A percentile compares a stretch with the other conserved stretches of the same genome.
phyloP scores from a whole-genome alignment of 2,888 invertebrate species.

The Trachelus tabidus region DNA sequence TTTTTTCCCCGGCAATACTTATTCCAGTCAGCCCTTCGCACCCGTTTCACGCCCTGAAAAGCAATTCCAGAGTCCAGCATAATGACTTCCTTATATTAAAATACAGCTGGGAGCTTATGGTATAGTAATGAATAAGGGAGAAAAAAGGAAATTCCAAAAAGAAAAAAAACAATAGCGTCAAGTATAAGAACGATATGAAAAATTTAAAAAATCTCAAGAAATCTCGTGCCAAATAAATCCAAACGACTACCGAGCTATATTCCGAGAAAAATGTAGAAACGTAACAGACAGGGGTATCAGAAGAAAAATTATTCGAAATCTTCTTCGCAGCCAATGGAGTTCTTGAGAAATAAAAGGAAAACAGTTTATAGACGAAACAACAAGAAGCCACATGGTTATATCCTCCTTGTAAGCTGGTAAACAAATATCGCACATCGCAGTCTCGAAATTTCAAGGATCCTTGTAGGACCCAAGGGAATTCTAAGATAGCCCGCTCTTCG shows the following conservation, averaged over 20 bases:
- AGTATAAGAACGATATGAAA: neutral
- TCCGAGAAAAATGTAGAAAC: neutral
- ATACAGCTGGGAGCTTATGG: neutral
- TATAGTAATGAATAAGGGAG: neutral
- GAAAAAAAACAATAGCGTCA: neutral
- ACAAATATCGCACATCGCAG: neutral
- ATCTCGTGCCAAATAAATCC: neutral
- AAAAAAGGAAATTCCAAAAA: neutral
- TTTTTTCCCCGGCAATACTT: neutral
- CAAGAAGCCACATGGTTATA: too few species aligned
- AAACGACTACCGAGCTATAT: neutral
- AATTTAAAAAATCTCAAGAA: neutral
- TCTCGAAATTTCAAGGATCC: neutral
- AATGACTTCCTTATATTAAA: neutral
- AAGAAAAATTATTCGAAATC: too few species aligned
- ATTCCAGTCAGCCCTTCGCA: neutral
- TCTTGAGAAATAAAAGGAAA: too few species aligned
- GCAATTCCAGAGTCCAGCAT: neutral
- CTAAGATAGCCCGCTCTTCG: neutral
- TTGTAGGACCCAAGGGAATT: neutral
- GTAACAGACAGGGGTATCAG: neutral
- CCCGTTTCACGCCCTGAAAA: neutral
- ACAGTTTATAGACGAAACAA: too few species aligned
- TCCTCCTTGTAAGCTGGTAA: neutral
- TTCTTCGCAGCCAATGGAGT: too few species aligned